A percentile compares a stretch with the other conserved stretches of the same genome.
phyloP scores from a whole-genome alignment of 1,140 invertebrate genomes.

The Thaumetopoea pityocampa region DNA sequence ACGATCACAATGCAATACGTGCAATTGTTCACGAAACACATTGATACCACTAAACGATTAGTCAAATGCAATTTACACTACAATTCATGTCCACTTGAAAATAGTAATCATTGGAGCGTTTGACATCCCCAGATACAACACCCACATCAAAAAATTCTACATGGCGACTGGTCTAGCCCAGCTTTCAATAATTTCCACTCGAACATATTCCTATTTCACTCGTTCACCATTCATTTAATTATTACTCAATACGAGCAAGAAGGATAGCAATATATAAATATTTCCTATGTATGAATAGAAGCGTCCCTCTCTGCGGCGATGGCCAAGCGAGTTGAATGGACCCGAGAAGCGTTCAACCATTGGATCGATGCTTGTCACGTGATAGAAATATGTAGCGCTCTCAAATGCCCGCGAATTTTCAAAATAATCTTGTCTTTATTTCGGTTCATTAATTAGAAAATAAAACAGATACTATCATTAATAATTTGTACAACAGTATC shows the following conservation, averaged over 20 bases:
- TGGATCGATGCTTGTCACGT: slow-evolving; percentile 75
- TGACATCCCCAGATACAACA: slow-evolving; percentile 74
- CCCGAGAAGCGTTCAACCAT: slow-evolving; percentile 75
- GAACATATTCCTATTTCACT: slow-evolving; percentile 71
- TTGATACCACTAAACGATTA: slow-evolving; percentile 41
- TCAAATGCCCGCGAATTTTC: slow-evolving; percentile 41
- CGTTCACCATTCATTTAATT: slow-evolving; percentile 73
- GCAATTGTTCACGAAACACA: slow-evolving; percentile 30
- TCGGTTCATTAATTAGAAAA: no score
- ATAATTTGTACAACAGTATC: no score
- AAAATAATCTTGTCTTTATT: no score
- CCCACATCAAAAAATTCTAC: slow-evolving; percentile 75
- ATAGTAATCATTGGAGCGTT: slow-evolving; percentile 74
- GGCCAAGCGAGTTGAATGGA: slow-evolving; percentile 75
- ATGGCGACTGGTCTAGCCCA: slow-evolving; percentile 69
- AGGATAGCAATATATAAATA: slow-evolving; percentile 69
- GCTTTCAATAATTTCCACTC: slow-evolving; percentile 74
- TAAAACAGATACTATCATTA: no score
- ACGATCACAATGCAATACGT: slow-evolving; percentile 57
- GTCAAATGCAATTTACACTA: slow-evolving; percentile 50
- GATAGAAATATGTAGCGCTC: slow-evolving; percentile 59
- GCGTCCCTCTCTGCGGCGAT: slow-evolving; percentile 69
- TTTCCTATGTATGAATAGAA: slow-evolving; percentile 74
- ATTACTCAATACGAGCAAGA: slow-evolving; percentile 65
- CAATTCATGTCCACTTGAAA: slow-evolving; percentile 69